A percentile compares a stretch with the other conserved stretches of the same genome.
Conservation (phyloP, 2,113 vertebrate species). For the Atherinomorus stipes region DNA sequence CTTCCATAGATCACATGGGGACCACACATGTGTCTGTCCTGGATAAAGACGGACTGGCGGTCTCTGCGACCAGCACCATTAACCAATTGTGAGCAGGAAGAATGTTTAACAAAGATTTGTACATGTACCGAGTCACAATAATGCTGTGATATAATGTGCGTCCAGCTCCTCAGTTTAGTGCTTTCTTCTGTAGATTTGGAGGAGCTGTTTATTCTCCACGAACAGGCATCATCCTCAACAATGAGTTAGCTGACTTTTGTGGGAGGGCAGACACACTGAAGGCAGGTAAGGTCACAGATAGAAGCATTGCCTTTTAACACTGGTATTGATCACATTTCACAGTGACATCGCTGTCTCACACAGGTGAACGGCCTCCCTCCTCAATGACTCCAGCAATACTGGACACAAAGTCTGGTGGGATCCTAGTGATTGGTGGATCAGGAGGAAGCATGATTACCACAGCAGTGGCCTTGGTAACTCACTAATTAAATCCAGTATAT, state of each 20-base stretch:
- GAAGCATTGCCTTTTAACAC: background rate
- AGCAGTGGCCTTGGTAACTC: conserved; percentile 86
- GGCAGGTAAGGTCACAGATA: conserved; percentile 76
- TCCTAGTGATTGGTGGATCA: conserved; percentile 91
- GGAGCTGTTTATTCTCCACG: conserved; percentile 86
- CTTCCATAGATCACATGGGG: conserved; percentile 63
- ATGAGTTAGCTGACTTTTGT: conserved; percentile 93
- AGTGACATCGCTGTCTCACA: background rate
- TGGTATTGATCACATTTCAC: background rate
- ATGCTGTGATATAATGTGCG: background rate
- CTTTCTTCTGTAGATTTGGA: conserved; percentile 87
- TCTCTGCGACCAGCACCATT: conserved; percentile 93
- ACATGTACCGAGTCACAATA: background rate
- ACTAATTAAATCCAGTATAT: background rate
- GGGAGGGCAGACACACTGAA: conserved; percentile 37
- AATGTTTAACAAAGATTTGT: background rate
- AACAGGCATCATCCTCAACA: conserved; percentile 95
- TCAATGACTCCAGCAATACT: conserved; percentile 91
- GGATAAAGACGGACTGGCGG: conserved; percentile 85
- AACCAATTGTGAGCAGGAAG: conserved; percentile 85
- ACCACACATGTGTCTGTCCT: conserved; percentile 87
- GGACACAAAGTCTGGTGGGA: conserved; percentile 77
- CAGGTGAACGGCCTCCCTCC: conserved; percentile 92
- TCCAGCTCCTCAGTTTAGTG: background rate
- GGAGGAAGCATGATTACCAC: conserved; percentile 88